Conservation (phyloP, 1,140 invertebrate genomes). For the Zaprionus gabonicus region DNA sequence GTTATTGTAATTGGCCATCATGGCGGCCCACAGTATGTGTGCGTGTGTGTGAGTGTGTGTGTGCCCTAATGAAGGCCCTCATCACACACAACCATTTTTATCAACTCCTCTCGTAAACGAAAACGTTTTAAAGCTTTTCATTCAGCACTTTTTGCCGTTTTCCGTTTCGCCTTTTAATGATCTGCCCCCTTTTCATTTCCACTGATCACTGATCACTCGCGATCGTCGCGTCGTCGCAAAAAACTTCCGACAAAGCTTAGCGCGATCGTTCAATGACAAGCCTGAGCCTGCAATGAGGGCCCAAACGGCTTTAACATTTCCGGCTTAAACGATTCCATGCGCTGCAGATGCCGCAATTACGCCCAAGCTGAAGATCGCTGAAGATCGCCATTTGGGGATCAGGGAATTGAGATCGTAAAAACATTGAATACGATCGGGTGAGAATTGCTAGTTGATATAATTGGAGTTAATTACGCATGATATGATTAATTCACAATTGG, state of each 20-base stretch:
- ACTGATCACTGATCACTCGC: background rate
- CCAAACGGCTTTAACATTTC: constrained; percentile 41
- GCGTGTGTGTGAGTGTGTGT: constrained; percentile 8
- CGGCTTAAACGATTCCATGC: constrained; percentile 37
- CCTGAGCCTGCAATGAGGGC: constrained; percentile 29
- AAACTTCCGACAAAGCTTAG: constrained; percentile 51
- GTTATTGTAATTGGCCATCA: constrained; percentile 78
- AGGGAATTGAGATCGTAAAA: background rate
- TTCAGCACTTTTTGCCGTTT: constrained; percentile 48
- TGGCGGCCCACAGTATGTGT: constrained; percentile 48
- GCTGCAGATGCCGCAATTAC: constrained; percentile 36
- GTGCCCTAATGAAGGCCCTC: constrained; percentile 50
- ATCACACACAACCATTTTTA: constrained; percentile 55
- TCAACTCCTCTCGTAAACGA: constrained; percentile 77
- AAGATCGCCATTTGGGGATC: background rate
- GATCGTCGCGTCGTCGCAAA: background rate
- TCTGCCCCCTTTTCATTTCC: constrained; percentile 15
- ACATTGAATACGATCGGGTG: constrained; percentile 1
- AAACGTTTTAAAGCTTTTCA: constrained; percentile 81
- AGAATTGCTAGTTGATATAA: background rate
- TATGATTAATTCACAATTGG: background rate
- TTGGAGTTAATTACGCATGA: background rate
- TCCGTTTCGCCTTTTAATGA: constrained; percentile 45
- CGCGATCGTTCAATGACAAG: constrained; percentile 49
- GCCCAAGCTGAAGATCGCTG: background rate